Percentiles rank a stretch among this genome's conserved stretches.
phyloP scores from a whole-genome alignment of 2,797 vertebrate genomes.

The Morelia viridis region DNA sequence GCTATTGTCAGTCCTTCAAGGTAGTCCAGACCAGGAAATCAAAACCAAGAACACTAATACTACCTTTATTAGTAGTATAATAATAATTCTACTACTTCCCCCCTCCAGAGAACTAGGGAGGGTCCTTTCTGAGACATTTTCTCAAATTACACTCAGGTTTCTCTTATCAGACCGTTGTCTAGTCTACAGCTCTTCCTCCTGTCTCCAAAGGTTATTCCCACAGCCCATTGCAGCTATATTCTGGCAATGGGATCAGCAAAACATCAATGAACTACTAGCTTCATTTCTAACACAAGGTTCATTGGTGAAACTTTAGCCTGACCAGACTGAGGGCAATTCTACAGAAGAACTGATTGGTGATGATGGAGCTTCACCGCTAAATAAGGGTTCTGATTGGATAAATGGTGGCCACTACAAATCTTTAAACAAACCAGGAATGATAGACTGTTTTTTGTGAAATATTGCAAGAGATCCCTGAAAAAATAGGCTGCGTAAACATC shows the following conservation, averaged over 20 bases:
- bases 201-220: background rate
- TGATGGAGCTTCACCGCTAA: background rate
- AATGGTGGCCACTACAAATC: background rate
- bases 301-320: background rate
- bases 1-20: background rate
- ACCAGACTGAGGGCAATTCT: background rate
- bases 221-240: background rate
- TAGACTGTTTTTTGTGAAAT: background rate
- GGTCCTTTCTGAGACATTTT: background rate
- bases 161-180: background rate
- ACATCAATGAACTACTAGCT: background rate
- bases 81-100: too few species aligned
- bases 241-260: background rate
- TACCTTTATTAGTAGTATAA: background rate
- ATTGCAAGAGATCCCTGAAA: background rate
- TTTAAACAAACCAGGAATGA: background rate
- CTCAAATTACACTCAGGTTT: background rate
- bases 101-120: background rate
- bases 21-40: background rate
- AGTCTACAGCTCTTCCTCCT: background rate
- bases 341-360: background rate
- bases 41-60: background rate
- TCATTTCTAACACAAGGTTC: background rate
- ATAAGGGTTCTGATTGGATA: background rate
- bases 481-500: background rate